Base-by-base conservation (phyloP, 1,140 invertebrate species). In the Agraylea sexmaculata region DNA sequence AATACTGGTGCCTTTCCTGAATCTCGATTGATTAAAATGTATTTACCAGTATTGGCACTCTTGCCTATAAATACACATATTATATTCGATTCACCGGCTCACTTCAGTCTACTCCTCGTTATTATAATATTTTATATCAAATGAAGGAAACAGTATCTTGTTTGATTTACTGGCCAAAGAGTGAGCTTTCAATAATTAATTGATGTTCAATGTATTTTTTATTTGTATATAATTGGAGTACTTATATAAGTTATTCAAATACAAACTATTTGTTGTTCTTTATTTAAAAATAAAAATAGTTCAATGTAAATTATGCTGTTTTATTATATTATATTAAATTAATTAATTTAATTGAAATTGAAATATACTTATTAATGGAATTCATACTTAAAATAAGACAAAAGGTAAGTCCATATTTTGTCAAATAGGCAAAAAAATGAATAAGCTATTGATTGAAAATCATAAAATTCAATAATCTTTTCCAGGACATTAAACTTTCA, bases 211-310 rank as follows among this genome's bases (percentile, higher is more conserved):
- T 40, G 37, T 25, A 19, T 40, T 35, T 42, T 18, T 38, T 32
- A 47, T 44, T 43, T 45, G 35, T 45, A 48, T 39, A 44, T 25
- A 40, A 25, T 23, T 37, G 25, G n/a, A n/a, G n/a, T 39, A 41
- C 33, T 18, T 33, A 37, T 27, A 4, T 40, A 39, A 21, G 39
- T 37, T 32, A 5, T 37, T 31, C 30, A 34, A 46, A 40, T 32
- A 42, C 18, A n/a, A n/a, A n/a, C n/a, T 41, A 43, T 41, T 40
- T 46, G 29, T 32, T 45, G 44, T 37, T 46, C 30, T 40, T 31
- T 32, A 2, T 23, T 44, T 22, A 35, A 28, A 34, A 21, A 42
- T 37, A 32, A 43, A 37, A 45, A 47, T 34, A 21, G 16, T 37
- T 43, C 33, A 43, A 37, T 35, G 41, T 12, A 16, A 20, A 7